Conservation (phyloP, 2,113 vertebrate genomes). For the Heteronetta atricapilla region DNA sequence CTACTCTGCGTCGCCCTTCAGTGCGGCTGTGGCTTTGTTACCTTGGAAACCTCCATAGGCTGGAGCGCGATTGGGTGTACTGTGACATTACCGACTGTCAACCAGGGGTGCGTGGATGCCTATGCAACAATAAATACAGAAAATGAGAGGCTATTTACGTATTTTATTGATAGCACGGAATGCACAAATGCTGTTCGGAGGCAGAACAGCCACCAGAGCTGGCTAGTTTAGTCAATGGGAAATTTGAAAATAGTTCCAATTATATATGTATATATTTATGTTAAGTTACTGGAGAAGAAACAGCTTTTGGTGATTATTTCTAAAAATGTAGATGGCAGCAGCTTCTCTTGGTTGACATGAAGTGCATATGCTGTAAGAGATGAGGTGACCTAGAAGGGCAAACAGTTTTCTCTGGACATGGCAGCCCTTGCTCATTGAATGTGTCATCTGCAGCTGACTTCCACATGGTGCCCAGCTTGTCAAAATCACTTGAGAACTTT, state of each 20-base stretch:
- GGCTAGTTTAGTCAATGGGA: neutral
- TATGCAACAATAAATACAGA: neutral
- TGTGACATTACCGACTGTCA: conserved; percentile 45
- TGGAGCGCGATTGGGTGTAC: conserved; percentile 34
- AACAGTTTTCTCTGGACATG: neutral
- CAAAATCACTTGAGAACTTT: conserved; percentile 5
- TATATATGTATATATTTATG: neutral
- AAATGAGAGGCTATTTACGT: neutral
- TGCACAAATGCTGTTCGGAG: neutral
- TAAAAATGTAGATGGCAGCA: neutral
- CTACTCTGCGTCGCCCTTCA: neutral
- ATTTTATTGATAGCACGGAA: neutral
- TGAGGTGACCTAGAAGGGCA: neutral
- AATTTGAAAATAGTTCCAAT: conserved; percentile 39
- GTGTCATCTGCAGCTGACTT: neutral
- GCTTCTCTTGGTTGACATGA: neutral
- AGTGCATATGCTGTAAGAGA: neutral
- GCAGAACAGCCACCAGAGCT: neutral
- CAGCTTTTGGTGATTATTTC: neutral
- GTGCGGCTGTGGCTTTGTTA: conserved; percentile 51
- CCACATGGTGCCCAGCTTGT: neutral
- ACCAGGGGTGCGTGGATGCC: conserved; percentile 35
- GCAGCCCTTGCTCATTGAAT: neutral
- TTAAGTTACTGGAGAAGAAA: neutral
- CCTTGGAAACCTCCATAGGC: conserved; percentile 72